Base-by-base conservation (phyloP, 2,797 vertebrate species). In the Argyrosomus regius region DNA sequence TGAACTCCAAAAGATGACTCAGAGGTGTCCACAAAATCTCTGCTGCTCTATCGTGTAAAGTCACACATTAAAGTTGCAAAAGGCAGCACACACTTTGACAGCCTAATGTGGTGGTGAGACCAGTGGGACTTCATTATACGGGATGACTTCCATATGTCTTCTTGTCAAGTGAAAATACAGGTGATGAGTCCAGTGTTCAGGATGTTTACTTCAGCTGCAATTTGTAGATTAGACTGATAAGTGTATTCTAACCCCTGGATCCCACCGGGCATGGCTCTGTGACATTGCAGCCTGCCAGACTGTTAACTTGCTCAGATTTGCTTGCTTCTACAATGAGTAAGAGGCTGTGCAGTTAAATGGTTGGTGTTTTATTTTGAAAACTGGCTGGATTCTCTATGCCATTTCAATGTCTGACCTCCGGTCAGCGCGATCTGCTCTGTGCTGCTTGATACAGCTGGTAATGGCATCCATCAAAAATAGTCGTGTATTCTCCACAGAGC, bases 71-170 rank as follows among this genome's bases (percentile, higher is more conserved):
- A 78, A 74, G 41, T 41, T 60, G 52, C 39, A 63, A 31, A 22
- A 68, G 16, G 57, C 43, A 69, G 69, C 61, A 39, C 26, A 49
- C 20, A 41, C 28, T 18, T 50, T 45, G 60, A 71, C 60, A 43
- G 59, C 46, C 5, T 20, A 31, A 4, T 60, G 50, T 12, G 20
- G 61, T 4, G 6, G 53, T 13, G 26, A 14, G 66, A 22, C 58
- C n/a, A 22, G 20, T 16, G 41, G 22, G 8, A 28, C 12, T 22
- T 72, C 11, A 67, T 52, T 57, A 14, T 18, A 24, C 46, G 4
- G 12, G 13, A 59, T 24, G 13, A 14, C 43, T 14, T 45, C 54
- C 39, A 13, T 35, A 52, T 16, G 24, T 31, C 28, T 13, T 11
- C 5, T 5, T 26, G 59, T 59, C 18, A 66, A 14, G 28, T 31